Conservation (phyloP, 1,140 invertebrate genomes). For the Polyergus mexicanus region DNA sequence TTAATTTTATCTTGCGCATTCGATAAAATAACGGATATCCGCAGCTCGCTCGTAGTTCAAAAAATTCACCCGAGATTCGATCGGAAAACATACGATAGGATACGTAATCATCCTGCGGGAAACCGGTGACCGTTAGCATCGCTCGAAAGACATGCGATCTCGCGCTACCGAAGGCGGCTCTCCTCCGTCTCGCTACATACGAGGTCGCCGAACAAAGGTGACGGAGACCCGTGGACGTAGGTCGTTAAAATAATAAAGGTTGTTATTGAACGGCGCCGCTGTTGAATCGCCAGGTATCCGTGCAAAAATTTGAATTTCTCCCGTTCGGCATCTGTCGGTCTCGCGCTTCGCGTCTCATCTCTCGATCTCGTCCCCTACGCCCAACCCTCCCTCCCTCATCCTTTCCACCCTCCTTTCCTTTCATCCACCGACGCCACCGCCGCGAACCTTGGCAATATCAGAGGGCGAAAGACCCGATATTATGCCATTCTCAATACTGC, state of each 20-base stretch:
- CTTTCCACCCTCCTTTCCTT: conserved; percentile 42
- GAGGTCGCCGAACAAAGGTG: conserved; percentile 68
- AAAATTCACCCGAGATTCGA: conserved; percentile 57
- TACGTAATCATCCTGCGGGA: conserved; percentile 52
- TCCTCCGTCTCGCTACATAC: conserved; percentile 37
- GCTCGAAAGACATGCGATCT: conserved; percentile 40
- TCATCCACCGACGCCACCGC: conserved; percentile 42
- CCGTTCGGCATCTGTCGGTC: conserved; percentile 78
- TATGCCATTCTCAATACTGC: conserved; percentile 77
- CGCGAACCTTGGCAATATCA: conserved; percentile 77
- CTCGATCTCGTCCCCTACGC: conserved; percentile 2
- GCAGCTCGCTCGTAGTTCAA: conserved; percentile 21
- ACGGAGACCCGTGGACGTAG: conserved; percentile 61
- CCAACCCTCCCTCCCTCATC: too few species aligned
- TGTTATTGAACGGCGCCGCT: conserved; percentile 80
- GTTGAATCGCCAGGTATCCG: conserved; percentile 74
- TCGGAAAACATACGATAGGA: conserved; percentile 50
- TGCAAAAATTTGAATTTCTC: conserved; percentile 82
- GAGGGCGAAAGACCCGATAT: conserved; percentile 66
- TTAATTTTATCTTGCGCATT: conserved; percentile 59
- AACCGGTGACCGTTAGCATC: conserved; percentile 20
- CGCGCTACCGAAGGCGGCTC: conserved; percentile 37
- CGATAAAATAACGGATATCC: conserved; percentile 40
- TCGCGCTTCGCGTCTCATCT: conserved; percentile 54
- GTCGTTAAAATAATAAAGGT: conserved; percentile 84